Evolutionary conservation across 2,888 invertebrate species (phyloP), one percentile per base, ranked within the genome.

Genomic region (Drosophila mulleri): DNA sequence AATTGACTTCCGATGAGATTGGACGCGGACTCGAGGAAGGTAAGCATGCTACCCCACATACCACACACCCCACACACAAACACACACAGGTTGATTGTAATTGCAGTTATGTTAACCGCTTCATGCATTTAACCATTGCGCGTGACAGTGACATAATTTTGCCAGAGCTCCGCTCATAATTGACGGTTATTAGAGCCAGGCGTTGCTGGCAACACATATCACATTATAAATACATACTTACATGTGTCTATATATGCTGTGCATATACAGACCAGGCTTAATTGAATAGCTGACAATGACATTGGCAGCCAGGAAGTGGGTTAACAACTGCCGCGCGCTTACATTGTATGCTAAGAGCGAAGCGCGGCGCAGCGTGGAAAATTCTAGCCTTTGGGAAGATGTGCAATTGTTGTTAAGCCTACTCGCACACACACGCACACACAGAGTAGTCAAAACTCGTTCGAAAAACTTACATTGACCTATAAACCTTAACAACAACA

Each of bases 11-110:
- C 2, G 94, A 94, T 48, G 96, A 96, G 71, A 92, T 96, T 20
- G 95, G 95, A 79, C 94, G 95, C 20, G 95, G 95, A 45, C 93
- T 96, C 52, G 97, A 96, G 92, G 97, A 96, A 95, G 97, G 96
- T 96, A 94, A 84, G 86, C 66, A 65, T 57, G 54, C 56, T 16
- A 20, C 37, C 56, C 60, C 47, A 57, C 20, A 50, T 50, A 64
- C 54, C 26, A 26, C 26, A 26, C 26, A 26, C 26, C 3, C 56
- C 37, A 64, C 41, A 61, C 26, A 48, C 29, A 42, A 14, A 50
- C 32, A 58, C 37, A 18, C 16, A 37, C n/a, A 32, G 29, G 6
- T 32, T 45, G 47, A 8, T 18, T 29, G 54, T 78, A 76, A 82
- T 78, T 72, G 69, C 67, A 67, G 72, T 83, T 77, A 88, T 63